phyloP scores from a whole-genome alignment of 2,113 vertebrate species.

The Nicator chloris region DNA sequence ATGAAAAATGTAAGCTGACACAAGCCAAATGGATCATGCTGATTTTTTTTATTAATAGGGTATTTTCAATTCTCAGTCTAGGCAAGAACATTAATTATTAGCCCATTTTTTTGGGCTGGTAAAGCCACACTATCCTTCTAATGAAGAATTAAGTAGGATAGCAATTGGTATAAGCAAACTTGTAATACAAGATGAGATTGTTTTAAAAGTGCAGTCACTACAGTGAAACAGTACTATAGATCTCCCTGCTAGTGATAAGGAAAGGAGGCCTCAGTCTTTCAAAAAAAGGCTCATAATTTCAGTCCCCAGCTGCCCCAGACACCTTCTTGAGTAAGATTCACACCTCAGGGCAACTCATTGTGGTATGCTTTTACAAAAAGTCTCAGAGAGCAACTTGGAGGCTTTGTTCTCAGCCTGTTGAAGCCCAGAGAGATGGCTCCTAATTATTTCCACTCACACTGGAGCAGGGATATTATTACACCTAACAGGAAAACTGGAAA shows the following conservation, averaged over 20 bases:
- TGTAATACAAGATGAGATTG: not conserved
- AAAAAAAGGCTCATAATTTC: not conserved
- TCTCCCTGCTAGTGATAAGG: not conserved
- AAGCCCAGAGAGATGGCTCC: not conserved
- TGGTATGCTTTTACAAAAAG: not conserved
- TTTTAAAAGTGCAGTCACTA: not conserved
- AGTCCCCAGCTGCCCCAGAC: not conserved
- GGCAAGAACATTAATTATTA: not conserved
- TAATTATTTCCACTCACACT: not conserved
- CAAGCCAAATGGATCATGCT: not conserved
- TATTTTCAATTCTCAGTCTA: not conserved
- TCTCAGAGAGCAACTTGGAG: not conserved
- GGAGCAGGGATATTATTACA: not conserved
- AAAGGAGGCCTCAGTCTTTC: not conserved
- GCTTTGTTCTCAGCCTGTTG: not conserved
- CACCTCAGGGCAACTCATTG: accelerated
- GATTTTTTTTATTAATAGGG: not conserved
- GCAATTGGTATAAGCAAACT: not conserved
- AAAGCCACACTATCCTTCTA: not conserved
- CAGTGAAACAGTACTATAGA: not conserved
- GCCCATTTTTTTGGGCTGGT: not conserved
- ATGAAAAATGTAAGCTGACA: not conserved
- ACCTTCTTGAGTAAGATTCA: not conserved
- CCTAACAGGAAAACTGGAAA: not conserved
- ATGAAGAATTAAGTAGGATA: not conserved